Conservation (phyloP, 2,797 vertebrate species). For the Lemur catta region DNA sequence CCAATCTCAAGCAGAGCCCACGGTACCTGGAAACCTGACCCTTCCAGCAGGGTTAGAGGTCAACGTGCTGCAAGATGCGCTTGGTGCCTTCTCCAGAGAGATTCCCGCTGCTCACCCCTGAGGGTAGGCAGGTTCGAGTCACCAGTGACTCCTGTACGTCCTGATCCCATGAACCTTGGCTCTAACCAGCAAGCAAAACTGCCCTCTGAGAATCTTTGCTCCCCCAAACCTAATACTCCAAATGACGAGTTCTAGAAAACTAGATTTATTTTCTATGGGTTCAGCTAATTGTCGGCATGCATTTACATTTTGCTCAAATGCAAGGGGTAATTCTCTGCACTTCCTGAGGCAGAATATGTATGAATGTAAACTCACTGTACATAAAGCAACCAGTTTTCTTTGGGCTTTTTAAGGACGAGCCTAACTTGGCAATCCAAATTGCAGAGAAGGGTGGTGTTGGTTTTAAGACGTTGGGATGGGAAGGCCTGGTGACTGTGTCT, state of each 20-base stretch:
- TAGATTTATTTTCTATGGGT: conserved; percentile 37
- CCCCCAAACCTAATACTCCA: background rate
- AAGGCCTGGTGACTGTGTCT: background rate
- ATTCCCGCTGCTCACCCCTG: background rate
- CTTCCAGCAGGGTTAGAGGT: background rate
- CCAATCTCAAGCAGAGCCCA: background rate
- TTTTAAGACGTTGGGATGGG: background rate
- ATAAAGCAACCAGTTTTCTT: background rate
- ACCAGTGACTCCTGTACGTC: background rate
- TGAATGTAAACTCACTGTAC: background rate
- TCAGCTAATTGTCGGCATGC: background rate
- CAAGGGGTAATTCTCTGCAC: background rate
- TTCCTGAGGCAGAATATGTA: background rate
- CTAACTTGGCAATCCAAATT: background rate
- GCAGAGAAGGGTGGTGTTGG: background rate
- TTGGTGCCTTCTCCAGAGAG: background rate
- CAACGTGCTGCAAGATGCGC: background rate
- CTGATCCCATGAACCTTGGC: background rate
- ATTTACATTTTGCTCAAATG: conserved; percentile 38
- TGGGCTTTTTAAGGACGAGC: background rate
- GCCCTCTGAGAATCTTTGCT: background rate
- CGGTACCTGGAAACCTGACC: background rate
- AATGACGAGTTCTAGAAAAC: conserved; percentile 31
- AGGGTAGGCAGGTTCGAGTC: background rate
- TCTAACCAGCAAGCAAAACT: background rate